Evolutionary conservation across 2,797 vertebrate species (phyloP).

Genomic region (Eidolon dupreanum): DNA sequence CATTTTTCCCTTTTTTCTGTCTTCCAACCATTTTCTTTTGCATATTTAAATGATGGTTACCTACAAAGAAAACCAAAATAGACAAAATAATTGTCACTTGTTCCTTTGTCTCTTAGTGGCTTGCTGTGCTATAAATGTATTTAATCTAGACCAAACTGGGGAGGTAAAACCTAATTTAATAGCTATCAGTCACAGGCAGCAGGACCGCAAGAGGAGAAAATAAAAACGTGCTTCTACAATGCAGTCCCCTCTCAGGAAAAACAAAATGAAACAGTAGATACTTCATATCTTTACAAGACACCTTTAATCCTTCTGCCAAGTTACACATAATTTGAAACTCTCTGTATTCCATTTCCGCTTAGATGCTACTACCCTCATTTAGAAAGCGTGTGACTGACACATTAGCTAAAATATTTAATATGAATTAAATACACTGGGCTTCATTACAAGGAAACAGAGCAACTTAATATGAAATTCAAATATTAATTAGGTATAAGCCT

Average conservation of each 20-base stretch:
- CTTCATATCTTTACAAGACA: neutral
- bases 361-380: conserved; percentile 4
- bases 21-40: conserved; percentile 41
- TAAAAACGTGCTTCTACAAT: conserved; percentile 41
- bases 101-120: conserved; percentile 73
- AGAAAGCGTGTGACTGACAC: conserved; percentile 41
- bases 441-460: conserved; percentile 32
- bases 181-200: conserved; percentile 79
- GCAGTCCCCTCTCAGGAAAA: conserved; percentile 22
- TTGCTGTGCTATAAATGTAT: conserved; percentile 81
- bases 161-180: conserved; percentile 82
- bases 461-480: conserved; percentile 41
- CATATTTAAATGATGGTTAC: conserved; percentile 79
- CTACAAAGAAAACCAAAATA: conserved; percentile 76
- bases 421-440: conserved; percentile 49
- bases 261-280: conserved; percentile 29
- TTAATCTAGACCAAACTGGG: conserved; percentile 81
- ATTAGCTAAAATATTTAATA: conserved; percentile 63
- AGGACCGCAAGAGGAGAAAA: conserved; percentile 57
- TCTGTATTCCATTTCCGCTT: neutral
- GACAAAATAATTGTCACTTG: conserved; percentile 75
- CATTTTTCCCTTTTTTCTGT: conserved; percentile 29
- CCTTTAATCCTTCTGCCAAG: neutral
- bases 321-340: conserved; percentile 7
- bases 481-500: conserved; percentile 41